Percentiles rank a stretch among this genome's conserved stretches.
Evolutionary conservation across 2,888 invertebrate genomes (phyloP).

Genomic region (Brachylomia viminalis): DNA sequence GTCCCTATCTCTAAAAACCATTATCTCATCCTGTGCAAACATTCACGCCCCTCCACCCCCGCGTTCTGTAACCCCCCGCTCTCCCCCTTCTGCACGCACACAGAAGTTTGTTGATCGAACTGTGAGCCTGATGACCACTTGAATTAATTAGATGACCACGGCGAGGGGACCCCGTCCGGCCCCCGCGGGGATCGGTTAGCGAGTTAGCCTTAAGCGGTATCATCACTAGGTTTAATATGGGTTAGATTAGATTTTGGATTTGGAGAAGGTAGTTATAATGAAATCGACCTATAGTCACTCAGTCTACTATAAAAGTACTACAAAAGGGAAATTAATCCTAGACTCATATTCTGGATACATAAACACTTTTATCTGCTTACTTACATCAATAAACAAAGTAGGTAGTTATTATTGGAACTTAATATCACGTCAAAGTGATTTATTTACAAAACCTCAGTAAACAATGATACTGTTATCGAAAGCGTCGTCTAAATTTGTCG

Average conservation of each 20-base stretch:
- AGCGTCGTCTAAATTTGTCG: neutral
- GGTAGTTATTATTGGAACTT: neutral
- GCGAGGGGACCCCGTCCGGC: constrained; percentile 19
- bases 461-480: constrained; percentile 18
- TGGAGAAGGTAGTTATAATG: neutral
- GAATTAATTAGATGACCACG: constrained; percentile 62
- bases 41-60: constrained; percentile 22
- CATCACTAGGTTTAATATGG: constrained; percentile 40
- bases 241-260: constrained; percentile 33
- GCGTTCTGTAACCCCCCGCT: neutral
- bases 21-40: constrained; percentile 58
- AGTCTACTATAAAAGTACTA: neutral
- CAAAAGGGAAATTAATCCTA: neutral
- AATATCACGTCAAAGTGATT: neutral
- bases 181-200: constrained; percentile 30
- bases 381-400: neutral
- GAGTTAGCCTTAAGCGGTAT: constrained; percentile 34
- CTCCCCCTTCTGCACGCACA: constrained; percentile 26
- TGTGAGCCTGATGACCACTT: constrained; percentile 56
- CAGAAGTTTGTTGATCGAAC: constrained; percentile 61
- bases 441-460: constrained; percentile 17
- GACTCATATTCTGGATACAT: neutral
- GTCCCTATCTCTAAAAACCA: constrained; percentile 49
- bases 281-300: neutral
- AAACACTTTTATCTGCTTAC: neutral